Evolutionary conservation across 1,140 invertebrate genomes (phyloP), one percentile per base, ranked within the genome.

Genomic region (Piezodorus guildinii): DNA sequence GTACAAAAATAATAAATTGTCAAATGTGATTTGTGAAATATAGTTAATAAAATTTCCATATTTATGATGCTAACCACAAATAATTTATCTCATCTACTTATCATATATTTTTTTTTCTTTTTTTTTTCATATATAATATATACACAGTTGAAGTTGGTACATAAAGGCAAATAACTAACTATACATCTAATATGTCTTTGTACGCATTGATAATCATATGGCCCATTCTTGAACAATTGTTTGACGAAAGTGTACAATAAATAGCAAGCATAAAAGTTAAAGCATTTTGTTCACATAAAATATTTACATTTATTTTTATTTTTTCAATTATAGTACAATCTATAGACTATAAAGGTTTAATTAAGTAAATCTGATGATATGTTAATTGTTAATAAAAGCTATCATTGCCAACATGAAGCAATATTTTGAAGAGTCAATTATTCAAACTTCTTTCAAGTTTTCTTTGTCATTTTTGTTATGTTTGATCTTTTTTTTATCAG

Each of bases 1-100:
- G 58, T 60, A 60, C 30, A 60, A 60, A 60, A 60, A 60, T 60
- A 60, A 60, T 60, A 60, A 44, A 60, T 19, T 60, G 58, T 60
- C n/a, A 30, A 60, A 43, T 60, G 58, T 60, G 34, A 56, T 39
- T 39, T 39, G 52, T 56, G 52, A 56, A 16, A 16, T 25, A 23
- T 56, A 25, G 12, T 56, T 56, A 19, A 56, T 56, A 10, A 56
- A 56, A 23, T 25, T 23, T 56, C 23, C 14, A 15, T 56, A 23
- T 23, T 23, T 25, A 56, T 56, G 5, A 21, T 56, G 21, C 23
- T 56, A 21, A 39, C 34, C 34, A 39, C 34, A 39, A 39, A 39
- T 39, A 39, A 39, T 39, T 39, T 12, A 39, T 39, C 34, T 39
- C 34, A 12, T 39, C 34, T 39, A 39, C 12, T 39, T 39, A 39